phyloP scores from a whole-genome alignment of 1,140 invertebrate species.

The Conus betulinus region DNA sequence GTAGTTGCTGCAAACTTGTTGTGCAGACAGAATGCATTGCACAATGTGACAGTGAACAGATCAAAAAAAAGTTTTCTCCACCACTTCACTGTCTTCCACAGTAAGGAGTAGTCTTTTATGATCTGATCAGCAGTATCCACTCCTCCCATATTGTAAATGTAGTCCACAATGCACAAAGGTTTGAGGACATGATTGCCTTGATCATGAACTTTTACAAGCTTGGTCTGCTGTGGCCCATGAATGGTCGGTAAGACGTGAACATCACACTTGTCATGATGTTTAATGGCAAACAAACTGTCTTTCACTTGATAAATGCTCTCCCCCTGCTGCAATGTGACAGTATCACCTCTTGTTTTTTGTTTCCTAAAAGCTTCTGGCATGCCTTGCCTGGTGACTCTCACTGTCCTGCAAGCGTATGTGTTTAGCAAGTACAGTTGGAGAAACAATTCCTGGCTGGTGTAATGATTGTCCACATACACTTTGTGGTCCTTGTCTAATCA shows the following conservation, averaged over 20 bases:
- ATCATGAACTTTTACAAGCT: slow-evolving; percentile 13
- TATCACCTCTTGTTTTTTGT: slow-evolving; percentile 9
- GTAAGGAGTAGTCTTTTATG: slow-evolving; percentile 19
- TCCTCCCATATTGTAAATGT: slow-evolving; percentile 44
- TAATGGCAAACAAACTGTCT: slow-evolving; percentile 29
- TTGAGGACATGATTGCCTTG: slow-evolving; percentile 18
- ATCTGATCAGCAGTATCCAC: slow-evolving; percentile 43
- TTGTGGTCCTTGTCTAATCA: slow-evolving; percentile 43
- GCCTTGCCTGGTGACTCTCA: slow-evolving; percentile 38
- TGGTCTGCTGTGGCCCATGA: slow-evolving; percentile 29
- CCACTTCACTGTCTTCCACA: slow-evolving; percentile 33
- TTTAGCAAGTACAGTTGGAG: slow-evolving; percentile 27
- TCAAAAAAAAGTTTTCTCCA: slow-evolving; percentile 42
- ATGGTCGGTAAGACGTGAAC: slow-evolving; percentile 41
- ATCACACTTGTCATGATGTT: slow-evolving; percentile 39
- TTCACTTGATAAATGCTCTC: slow-evolving; percentile 14
- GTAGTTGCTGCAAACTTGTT: no score
- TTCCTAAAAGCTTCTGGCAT: slow-evolving; percentile 14
- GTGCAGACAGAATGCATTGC: no score
- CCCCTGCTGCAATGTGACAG: slow-evolving; percentile 29
- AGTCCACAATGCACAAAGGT: slow-evolving; percentile 34
- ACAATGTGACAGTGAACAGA: slow-evolving; percentile 17
- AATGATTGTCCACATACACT: slow-evolving; percentile 50
- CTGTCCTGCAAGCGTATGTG: slow-evolving; percentile 45
- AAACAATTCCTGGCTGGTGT: slow-evolving; percentile 40